These are phyloP conservation scores for Micoletzkya japonica DNA, from an alignment of 2,888 invertebrate species.

Conservation along the genomic window DNA sequence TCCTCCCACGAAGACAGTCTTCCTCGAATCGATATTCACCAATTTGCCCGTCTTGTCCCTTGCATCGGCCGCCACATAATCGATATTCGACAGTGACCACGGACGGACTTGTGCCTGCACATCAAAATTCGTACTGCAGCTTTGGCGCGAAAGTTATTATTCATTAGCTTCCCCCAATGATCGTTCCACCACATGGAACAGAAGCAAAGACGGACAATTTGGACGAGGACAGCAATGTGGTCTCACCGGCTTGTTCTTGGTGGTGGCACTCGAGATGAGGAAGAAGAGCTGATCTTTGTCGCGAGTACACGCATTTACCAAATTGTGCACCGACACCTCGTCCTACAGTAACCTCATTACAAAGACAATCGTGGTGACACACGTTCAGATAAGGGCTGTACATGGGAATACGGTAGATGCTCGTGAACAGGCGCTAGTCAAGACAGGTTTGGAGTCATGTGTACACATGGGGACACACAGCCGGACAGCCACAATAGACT, in stretches of 20 bases:
- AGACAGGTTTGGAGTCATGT: too few species aligned
- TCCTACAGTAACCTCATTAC: slow-evolving; percentile 71
- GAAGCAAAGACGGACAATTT: background rate
- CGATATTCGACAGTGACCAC: slow-evolving; percentile 77
- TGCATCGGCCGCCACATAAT: slow-evolving; percentile 78
- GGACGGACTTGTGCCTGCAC: slow-evolving; percentile 33
- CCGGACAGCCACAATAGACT: too few species aligned
- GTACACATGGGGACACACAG: too few species aligned
- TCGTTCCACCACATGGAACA: background rate
- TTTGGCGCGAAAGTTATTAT: background rate
- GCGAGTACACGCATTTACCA: slow-evolving; percentile 94
- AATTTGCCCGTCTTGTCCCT: slow-evolving; percentile 67
- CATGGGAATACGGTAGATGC: too few species aligned
- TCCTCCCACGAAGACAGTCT: slow-evolving; percentile 97
- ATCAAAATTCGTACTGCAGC: background rate
- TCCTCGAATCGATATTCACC: slow-evolving; percentile 93
- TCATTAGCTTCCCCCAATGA: background rate
- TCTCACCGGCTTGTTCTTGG: slow-evolving; percentile 92
- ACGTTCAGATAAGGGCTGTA: background rate
- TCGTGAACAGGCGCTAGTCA: too few species aligned
- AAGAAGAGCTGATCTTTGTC: slow-evolving; percentile 96
- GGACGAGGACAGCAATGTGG: background rate
- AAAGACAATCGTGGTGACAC: background rate
- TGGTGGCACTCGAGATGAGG: slow-evolving; percentile 95
- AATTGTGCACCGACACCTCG: slow-evolving; percentile 91